These are phyloP conservation scores for Apamea epomidion DNA, from an alignment of 2,888 invertebrate species.

Conservation along the genomic window DNA sequence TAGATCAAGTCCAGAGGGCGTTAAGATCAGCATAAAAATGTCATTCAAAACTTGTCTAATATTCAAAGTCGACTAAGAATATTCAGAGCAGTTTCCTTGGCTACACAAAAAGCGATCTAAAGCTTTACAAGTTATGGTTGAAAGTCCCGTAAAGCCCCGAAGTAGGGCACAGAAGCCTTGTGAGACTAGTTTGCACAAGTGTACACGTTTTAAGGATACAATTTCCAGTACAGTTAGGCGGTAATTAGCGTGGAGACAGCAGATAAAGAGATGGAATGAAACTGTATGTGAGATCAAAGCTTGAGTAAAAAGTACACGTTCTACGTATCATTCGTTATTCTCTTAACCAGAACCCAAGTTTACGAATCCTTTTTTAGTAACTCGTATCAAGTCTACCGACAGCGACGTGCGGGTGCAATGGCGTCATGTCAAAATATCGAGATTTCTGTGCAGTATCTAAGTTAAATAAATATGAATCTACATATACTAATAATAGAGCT, in stretches of 20 bases:
- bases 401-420: not conserved
- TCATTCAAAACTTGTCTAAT: conserved; percentile 47
- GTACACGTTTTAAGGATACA: conserved; percentile 74
- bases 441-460: too few relatives aligned
- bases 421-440: not conserved
- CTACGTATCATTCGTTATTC: conserved; percentile 2
- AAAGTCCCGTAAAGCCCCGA: conserved; percentile 49
- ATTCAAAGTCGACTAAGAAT: conserved; percentile 55
- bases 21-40: conserved; percentile 30
- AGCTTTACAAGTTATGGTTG: conserved; percentile 29
- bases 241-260: conserved; percentile 59
- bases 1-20: conserved; percentile 10
- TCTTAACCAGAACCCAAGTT: not conserved
- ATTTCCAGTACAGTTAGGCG: conserved; percentile 70
- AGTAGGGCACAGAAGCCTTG: conserved; percentile 74
- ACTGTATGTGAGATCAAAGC: conserved; percentile 5
- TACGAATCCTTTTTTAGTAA: conserved; percentile 10
- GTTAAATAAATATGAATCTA: too few relatives aligned
- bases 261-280: conserved; percentile 15
- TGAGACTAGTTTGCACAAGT: conserved; percentile 78
- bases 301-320: not conserved
- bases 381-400: not conserved
- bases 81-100: conserved; percentile 47
- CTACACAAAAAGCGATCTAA: conserved; percentile 39
- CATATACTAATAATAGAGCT: too few relatives aligned